Conservation (phyloP, 2,113 vertebrate genomes). For the Semnornis frantzii region DNA sequence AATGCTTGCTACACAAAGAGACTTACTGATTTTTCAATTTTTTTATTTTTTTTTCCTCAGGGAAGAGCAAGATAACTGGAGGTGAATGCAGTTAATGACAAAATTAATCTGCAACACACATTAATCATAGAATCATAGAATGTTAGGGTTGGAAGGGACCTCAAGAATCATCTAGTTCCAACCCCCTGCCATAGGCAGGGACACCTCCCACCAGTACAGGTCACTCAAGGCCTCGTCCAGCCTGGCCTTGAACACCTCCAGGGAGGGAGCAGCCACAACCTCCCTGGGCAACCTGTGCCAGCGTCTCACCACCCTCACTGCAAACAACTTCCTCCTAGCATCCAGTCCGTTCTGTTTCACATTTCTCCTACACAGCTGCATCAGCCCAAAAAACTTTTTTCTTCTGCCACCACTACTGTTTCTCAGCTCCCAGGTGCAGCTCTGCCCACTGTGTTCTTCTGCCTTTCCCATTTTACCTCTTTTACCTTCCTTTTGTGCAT, state of each 20-base stretch:
- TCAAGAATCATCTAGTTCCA: no score
- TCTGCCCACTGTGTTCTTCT: background rate
- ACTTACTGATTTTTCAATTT: fast-evolving
- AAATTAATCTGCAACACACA: background rate
- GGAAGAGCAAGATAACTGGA: background rate
- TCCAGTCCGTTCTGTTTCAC: background rate
- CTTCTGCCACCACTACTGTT: background rate
- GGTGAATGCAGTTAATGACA: background rate
- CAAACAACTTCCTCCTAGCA: no score
- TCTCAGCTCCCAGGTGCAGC: background rate
- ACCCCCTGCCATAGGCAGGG: no score
- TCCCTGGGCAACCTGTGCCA: no score
- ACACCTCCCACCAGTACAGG: no score
- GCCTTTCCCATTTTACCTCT: background rate
- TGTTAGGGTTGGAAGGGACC: no score
- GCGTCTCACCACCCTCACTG: no score
- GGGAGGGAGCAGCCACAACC: no score
- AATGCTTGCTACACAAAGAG: background rate
- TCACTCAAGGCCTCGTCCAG: no score
- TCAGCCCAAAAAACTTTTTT: background rate
- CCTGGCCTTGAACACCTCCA: no score
- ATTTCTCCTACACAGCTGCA: background rate
- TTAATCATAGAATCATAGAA: no score
- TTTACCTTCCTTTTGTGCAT: background rate
- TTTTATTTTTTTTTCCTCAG: background rate